phyloP scores from a whole-genome alignment of 2,113 vertebrate genomes.

The Romanogobio albipinnatus region DNA sequence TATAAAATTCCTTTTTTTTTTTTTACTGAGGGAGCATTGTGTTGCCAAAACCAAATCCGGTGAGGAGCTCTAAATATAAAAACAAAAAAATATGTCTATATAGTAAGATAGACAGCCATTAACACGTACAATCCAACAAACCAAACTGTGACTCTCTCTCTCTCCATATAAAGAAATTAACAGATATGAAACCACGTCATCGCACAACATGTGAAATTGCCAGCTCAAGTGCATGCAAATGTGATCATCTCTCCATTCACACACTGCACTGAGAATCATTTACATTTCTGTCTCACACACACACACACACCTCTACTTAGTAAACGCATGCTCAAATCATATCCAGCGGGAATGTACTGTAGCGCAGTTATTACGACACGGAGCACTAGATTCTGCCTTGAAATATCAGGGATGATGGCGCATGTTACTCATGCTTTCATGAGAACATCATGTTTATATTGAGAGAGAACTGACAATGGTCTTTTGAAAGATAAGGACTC shows the following conservation, averaged over 20 bases:
- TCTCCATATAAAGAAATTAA: neutral
- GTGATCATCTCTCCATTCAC: neutral
- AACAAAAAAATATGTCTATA: neutral
- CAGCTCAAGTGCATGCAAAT: neutral
- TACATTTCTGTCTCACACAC: neutral
- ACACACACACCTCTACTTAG: neutral
- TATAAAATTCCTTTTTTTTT: too few species aligned
- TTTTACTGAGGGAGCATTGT: too few species aligned
- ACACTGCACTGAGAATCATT: neutral
- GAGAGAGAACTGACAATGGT: neutral
- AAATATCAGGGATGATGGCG: neutral
- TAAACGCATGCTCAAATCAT: neutral
- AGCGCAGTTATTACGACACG: neutral
- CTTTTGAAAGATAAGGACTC: neutral
- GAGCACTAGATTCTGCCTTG: neutral
- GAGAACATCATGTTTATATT: neutral
- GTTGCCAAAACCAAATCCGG: too few species aligned
- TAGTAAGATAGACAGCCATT: neutral
- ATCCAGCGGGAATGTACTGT: neutral
- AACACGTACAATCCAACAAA: neutral
- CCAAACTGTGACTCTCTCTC: too few species aligned
- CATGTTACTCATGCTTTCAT: neutral
- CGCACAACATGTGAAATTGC: neutral
- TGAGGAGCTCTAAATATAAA: too few species aligned
- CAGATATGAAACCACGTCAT: neutral